Percentiles rank a stretch among this genome's conserved stretches.
Conservation (phyloP, 2,113 vertebrate genomes). For the Xyrauchen texanus region DNA sequence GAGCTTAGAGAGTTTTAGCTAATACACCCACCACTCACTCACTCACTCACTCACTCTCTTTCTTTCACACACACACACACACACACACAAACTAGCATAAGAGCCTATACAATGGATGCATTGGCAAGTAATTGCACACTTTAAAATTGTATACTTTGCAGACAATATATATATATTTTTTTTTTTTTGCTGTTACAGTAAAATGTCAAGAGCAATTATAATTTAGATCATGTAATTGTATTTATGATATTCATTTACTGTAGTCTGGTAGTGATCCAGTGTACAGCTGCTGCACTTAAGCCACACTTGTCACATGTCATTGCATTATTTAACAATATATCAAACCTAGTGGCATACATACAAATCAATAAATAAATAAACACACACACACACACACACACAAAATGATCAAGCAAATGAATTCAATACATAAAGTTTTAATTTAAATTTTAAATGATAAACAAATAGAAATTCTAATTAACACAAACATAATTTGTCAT, state of each 20-base stretch:
- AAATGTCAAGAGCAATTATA: background rate
- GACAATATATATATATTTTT: too few relatives aligned
- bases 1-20: conserved; percentile 34
- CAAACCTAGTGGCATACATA: too few relatives aligned
- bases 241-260: background rate
- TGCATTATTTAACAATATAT: too few relatives aligned
- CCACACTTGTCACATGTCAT: too few relatives aligned
- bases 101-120: background rate
- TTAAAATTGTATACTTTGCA: background rate
- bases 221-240: background rate
- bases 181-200: background rate
- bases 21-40: conserved; percentile 33
- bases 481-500: too few relatives aligned
- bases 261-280: background rate
- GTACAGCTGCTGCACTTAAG: background rate
- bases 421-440: too few relatives aligned
- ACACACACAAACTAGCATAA: background rate
- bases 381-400: too few relatives aligned
- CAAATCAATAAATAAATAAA: too few relatives aligned
- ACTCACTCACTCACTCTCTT: too few relatives aligned
- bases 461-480: too few relatives aligned
- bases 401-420: too few relatives aligned
- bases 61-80: background rate
- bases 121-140: background rate
- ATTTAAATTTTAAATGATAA: too few relatives aligned